Conservation (phyloP, 2,113 vertebrate genomes). For the Embiotoca jacksoni region DNA sequence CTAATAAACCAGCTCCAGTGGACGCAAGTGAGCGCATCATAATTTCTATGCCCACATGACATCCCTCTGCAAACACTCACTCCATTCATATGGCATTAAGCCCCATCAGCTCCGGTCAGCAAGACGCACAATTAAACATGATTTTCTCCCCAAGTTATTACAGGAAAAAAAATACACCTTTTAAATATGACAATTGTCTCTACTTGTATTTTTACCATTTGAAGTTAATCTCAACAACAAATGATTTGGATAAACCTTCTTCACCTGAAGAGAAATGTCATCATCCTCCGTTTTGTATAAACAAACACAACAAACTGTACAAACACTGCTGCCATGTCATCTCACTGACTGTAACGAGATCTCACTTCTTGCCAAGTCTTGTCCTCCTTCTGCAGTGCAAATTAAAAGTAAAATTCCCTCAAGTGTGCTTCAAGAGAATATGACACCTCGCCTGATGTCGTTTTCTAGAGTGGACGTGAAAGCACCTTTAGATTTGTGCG, state of each 20-base stretch:
- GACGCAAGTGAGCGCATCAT: conserved; percentile 17
- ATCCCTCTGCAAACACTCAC: conserved; percentile 35
- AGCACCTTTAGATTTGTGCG: neutral
- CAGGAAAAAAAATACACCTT: neutral
- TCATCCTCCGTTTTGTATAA: neutral
- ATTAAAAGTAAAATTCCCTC: conserved; percentile 56
- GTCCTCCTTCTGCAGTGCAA: conserved; percentile 37
- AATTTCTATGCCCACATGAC: conserved; percentile 34
- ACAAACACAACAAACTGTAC: neutral
- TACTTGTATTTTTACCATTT: neutral
- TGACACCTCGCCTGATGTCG: conserved; percentile 17
- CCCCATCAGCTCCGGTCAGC: conserved; percentile 3
- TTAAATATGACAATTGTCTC: no score
- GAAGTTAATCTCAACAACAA: neutral
- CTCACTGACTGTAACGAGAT: neutral
- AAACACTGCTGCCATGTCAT: neutral
- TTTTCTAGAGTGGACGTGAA: conserved; percentile 24
- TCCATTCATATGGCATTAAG: conserved; percentile 27
- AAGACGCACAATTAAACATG: conserved; percentile 8
- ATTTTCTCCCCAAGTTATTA: neutral
- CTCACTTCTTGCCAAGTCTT: conserved; percentile 44
- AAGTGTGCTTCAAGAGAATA: conserved; percentile 28
- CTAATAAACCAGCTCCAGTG: conserved; percentile 11
- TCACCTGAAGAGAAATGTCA: neutral
- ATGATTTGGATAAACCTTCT: neutral